Evolutionary conservation across 2,113 vertebrate species (phyloP).

Genomic region (Sapayoa aenigma): DNA sequence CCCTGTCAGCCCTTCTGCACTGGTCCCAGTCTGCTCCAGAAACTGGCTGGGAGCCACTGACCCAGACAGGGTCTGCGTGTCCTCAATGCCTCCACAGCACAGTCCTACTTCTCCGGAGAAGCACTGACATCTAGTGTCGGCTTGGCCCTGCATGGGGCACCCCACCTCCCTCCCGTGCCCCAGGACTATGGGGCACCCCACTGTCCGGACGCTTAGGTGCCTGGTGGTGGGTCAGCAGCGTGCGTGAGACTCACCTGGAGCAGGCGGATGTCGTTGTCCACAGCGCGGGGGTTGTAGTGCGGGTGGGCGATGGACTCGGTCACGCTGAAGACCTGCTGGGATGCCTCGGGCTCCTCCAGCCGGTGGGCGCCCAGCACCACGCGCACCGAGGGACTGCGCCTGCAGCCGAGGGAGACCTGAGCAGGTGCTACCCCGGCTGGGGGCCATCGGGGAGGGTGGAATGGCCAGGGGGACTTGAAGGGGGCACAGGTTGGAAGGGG

Average conservation of each 20-base stretch:
- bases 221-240: accelerated
- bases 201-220: neutral
- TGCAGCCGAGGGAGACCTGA: neutral
- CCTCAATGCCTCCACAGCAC: neutral
- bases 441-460: accelerated
- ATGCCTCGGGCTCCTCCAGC: constrained; percentile 30
- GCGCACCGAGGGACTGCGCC: neutral
- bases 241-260: constrained; percentile 44
- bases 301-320: constrained; percentile 42
- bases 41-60: neutral
- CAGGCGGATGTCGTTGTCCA: constrained; percentile 69
- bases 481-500: too few species aligned
- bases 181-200: neutral
- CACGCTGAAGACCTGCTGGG: constrained; percentile 60
- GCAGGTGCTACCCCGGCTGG: accelerated
- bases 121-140: constrained; percentile 51
- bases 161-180: neutral
- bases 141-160: neutral
- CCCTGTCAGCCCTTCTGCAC: neutral
- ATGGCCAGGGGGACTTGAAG: neutral
- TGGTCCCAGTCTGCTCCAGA: neutral
- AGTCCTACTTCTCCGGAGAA: constrained; percentile 12
- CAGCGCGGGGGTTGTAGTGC: neutral
- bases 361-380: constrained; percentile 71
- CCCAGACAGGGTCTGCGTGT: neutral